These are phyloP conservation scores for Lucinisca nassula DNA, from an alignment of 2,888 invertebrate genomes.

Conservation along the genomic window DNA sequence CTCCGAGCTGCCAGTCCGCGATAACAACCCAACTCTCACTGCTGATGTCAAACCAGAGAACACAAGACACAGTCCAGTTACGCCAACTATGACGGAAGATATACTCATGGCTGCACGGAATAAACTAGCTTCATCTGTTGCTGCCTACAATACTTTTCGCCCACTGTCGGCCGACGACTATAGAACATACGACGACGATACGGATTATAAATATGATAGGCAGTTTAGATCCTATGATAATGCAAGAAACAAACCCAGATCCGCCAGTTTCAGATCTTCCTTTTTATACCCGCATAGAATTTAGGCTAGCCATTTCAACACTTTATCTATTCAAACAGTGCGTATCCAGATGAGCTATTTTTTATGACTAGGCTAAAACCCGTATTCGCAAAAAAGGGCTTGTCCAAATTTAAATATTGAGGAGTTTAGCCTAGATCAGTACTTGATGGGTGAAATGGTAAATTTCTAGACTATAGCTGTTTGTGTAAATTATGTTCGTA, in stretches of 20 bases:
- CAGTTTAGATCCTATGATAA: slow-evolving; percentile 78
- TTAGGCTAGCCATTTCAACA: slow-evolving; percentile 17
- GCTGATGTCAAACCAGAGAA: background rate
- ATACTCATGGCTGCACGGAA: slow-evolving; percentile 77
- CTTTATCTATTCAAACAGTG: too few species aligned
- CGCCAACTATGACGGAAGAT: slow-evolving; percentile 63
- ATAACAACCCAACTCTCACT: slow-evolving; percentile 44
- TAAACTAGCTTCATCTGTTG: slow-evolving; percentile 72
- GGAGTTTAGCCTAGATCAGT: too few species aligned
- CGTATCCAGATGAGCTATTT: too few species aligned
- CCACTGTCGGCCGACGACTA: slow-evolving; percentile 75
- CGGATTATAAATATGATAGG: slow-evolving; percentile 79
- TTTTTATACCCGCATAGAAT: slow-evolving; percentile 66
- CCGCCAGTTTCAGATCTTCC: slow-evolving; percentile 47
- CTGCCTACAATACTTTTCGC: slow-evolving; percentile 70
- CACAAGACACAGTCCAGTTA: slow-evolving; percentile 24
- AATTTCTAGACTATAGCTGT: too few species aligned
- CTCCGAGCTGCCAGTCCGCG: slow-evolving; percentile 68
- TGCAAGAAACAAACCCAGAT: slow-evolving; percentile 63
- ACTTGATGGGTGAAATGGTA: too few species aligned
- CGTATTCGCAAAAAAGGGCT: too few species aligned
- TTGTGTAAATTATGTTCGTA: too few species aligned
- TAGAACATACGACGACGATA: slow-evolving; percentile 78
- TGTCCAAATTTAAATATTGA: too few species aligned
- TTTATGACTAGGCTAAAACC: too few species aligned